Evolutionary conservation across 53 echinoderm and acorn worm species (phyloP), one percentile per base, ranked within the genome.

Genomic region (Holothuria scabra): DNA sequence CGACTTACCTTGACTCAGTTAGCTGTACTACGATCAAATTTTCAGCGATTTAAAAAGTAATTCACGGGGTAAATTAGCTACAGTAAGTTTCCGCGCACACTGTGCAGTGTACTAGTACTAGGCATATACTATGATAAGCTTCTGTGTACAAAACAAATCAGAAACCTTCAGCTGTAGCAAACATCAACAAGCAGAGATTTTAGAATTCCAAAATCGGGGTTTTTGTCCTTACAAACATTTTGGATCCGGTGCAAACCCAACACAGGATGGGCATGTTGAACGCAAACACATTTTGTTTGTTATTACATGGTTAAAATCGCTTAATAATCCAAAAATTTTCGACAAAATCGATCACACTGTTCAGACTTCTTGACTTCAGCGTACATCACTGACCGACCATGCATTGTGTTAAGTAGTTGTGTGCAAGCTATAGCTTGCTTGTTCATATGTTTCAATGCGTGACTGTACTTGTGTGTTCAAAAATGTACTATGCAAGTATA

Each of bases 361-460:
- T 48, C 26, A 48, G 72, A 72, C 72, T 72, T 72, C 72, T 72
- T 72, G 72, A 72, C 72, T 72, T 72, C 41, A 48, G 72, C 72
- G 48, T 72, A 46, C 72, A 72, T 72, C 72, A 72, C 41, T 72
- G 44, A 8, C 52, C 52, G 44, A 8, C 52, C 52, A 52, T 52
- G 52, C 52, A 52, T 52, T 52, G 52, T 52, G 52, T 52, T 52
- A 52, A 52, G 2, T 12, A 52, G 1, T 18, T 3, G 52, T 52
- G 10, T 35, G 6, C 6, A 35, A 6, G 7, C 8, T 3, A 4
- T 41, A 3, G 41, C 10, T 8, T 41, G 7, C 0, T 0, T 41
- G 10, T 41, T 8, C 41, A n/a, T n/a, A 10, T 52, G 52, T 52
- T 52, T 52, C 52, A 52, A 52, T 52, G 52, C 52, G 52, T 52